Base-by-base conservation (phyloP, 2,797 vertebrate genomes). In the Eulemur mongoz region DNA sequence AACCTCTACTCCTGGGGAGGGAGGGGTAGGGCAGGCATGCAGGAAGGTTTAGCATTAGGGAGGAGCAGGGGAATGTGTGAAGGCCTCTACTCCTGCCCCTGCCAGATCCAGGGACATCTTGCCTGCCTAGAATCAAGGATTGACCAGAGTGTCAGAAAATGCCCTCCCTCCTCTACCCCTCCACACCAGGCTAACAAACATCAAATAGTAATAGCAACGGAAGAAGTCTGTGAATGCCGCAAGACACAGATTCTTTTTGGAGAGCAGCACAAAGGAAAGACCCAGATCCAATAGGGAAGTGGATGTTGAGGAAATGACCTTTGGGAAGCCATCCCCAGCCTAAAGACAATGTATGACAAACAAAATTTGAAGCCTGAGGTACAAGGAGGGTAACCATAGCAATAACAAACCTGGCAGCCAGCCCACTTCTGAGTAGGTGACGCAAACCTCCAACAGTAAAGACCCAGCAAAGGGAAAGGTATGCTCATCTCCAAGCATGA, bases 21-120 rank as follows among this genome's bases (percentile, higher is more conserved):
- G 30, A 43, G 40, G 23, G 38, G 48, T 8, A 7, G 23, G 38
- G 48, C 6, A 7, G 45, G n/a, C 7, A 22, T 27, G 25, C 6
- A 10, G 2, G 4, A 13, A 25, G 11, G 8, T 0, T 5, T 32
- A 43, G 69, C 23, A 18, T 5, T 12, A 2, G 27, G 4, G 57
- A 82, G 38, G 50, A 22, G 17, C n/a, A 38, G 32, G 25, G 43
- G 61, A n/a, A 7, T n/a, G 15, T 10, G 12, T 8, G 35, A 27
- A 22, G 38, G 30, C 5, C 8, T 11, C 20, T 3, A 1, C n/a
- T 30, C 18, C 12, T 14, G 14, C 8, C n/a, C 27, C 5, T 15
- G 15, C 22, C 25, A 78, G 57, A 27, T 50, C 27, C 35, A 61
- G 48, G n/a, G 35, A 32, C 43, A 17, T 20, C 18, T 3, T 7